Percentiles rank a stretch among this genome's conserved stretches.
Conservation (phyloP, 2,113 vertebrate genomes). For the Indicator maculatus region DNA sequence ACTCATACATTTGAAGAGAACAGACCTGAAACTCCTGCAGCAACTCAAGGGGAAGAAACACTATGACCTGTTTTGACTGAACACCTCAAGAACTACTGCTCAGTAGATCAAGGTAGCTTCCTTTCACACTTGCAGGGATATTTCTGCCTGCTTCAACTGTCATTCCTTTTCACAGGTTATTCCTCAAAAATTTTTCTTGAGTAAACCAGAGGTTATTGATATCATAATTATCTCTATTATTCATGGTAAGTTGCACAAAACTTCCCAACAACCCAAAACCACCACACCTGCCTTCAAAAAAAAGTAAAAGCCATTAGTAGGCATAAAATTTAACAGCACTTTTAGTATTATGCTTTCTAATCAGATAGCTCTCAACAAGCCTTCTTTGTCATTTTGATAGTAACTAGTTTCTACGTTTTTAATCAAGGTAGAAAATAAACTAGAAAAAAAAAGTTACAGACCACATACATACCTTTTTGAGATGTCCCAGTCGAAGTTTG, state of each 20-base stretch:
- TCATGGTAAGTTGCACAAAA: not conserved
- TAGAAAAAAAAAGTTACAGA: not conserved
- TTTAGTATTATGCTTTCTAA: not conserved
- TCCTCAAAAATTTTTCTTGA: not conserved
- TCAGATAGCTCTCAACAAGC: not conserved
- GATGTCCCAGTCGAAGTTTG: slow-evolving; percentile 97
- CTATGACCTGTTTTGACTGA: not conserved
- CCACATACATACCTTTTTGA: slow-evolving; percentile 90
- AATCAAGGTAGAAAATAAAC: not conserved
- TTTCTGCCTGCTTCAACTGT: not conserved
- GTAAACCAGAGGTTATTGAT: not conserved
- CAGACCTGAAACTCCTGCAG: not conserved
- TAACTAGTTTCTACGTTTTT: not conserved
- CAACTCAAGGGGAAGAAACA: not conserved
- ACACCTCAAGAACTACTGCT: not conserved
- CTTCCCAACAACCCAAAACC: no score
- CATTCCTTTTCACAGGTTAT: not conserved
- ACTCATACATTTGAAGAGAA: not conserved
- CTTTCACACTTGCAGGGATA: not conserved
- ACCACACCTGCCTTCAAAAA: no score
- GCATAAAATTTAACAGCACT: not conserved
- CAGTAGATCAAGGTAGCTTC: not conserved
- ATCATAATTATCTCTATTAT: not conserved
- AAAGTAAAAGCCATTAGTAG: not conserved
- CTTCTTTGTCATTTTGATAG: not conserved